Percentiles rank a stretch among this genome's conserved stretches.
Evolutionary conservation across 2,797 vertebrate genomes (phyloP).

Genomic region (Anas flavirostris): DNA sequence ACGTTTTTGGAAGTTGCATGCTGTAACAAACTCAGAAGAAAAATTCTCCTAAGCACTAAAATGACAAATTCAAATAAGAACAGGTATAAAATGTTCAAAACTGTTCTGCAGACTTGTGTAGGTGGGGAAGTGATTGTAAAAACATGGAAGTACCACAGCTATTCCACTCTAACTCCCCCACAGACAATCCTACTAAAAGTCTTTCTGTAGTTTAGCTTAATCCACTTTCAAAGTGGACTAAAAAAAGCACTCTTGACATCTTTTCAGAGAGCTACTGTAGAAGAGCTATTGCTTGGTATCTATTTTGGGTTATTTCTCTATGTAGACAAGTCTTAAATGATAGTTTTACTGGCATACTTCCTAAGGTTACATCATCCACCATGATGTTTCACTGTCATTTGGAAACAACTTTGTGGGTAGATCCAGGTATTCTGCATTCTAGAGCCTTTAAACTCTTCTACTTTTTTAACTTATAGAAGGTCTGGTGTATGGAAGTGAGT

Average conservation of each 20-base stretch:
- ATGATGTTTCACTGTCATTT: not conserved
- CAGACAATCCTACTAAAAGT: not conserved
- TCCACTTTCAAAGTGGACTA: not conserved
- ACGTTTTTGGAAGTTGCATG: not conserved
- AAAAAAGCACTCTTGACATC: not conserved
- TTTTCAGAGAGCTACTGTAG: not conserved
- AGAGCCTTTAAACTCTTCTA: not conserved
- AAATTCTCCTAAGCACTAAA: not conserved
- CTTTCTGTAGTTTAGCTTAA: conserved; percentile 7
- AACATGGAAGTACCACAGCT: not conserved
- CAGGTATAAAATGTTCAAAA: not conserved
- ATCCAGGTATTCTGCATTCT: not conserved
- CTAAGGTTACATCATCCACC: not conserved
- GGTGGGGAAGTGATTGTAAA: not conserved
- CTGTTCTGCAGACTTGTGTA: not conserved
- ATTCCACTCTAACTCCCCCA: not conserved
- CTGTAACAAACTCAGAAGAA: not conserved
- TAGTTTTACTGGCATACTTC: not conserved
- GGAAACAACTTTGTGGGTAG: not conserved
- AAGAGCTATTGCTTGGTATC: not conserved
- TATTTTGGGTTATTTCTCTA: not conserved
- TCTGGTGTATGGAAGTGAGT: not conserved
- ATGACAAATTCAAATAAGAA: not conserved
- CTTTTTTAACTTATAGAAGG: not conserved
- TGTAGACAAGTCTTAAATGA: not conserved